These are phyloP conservation scores for Phanerotoma sp. DNA, from an alignment of 2,888 invertebrate genomes.

Conservation along the genomic window DNA sequence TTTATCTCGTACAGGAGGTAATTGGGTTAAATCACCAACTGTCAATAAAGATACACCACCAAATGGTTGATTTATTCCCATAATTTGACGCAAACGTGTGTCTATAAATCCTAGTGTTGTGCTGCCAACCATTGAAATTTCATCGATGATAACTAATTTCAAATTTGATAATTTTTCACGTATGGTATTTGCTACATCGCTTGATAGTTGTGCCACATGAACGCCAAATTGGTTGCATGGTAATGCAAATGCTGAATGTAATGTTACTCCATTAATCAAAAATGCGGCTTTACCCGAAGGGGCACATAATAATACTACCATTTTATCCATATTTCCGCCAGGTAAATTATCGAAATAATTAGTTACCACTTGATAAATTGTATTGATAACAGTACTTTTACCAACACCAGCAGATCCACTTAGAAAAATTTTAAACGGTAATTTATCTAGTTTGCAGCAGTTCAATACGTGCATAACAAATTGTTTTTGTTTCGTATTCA, in stretches of 20 bases:
- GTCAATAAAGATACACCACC: slow-evolving; percentile 45
- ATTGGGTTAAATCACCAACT: slow-evolving; percentile 48
- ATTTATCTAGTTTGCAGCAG: slow-evolving; percentile 24
- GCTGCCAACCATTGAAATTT: slow-evolving; percentile 46
- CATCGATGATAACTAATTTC: slow-evolving; percentile 46
- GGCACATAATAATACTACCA: slow-evolving; percentile 33
- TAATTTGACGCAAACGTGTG: slow-evolving; percentile 40
- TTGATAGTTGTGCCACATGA: slow-evolving; percentile 21
- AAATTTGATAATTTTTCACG: slow-evolving; percentile 27
- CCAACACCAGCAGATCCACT: slow-evolving; percentile 43
- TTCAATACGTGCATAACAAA: slow-evolving; percentile 31
- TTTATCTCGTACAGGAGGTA: slow-evolving; percentile 44
- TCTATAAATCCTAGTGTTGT: slow-evolving; percentile 38
- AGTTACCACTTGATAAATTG: too few species aligned
- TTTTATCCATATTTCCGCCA: slow-evolving; percentile 30
- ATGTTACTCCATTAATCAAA: slow-evolving; percentile 38
- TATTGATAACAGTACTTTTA: too few species aligned
- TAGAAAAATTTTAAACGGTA: slow-evolving; percentile 35
- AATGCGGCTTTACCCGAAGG: slow-evolving; percentile 40
- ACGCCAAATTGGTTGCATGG: slow-evolving; percentile 20
- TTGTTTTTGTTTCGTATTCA: slow-evolving; percentile 29
- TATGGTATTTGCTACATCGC: slow-evolving; percentile 29
- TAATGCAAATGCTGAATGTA: slow-evolving; percentile 38
- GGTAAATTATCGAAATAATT: slow-evolving; percentile 27
- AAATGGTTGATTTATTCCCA: slow-evolving; percentile 37